Evolutionary conservation across 1,140 invertebrate genomes (phyloP), one percentile per base, ranked within the genome.

Genomic region (Glossosoma conforme): DNA sequence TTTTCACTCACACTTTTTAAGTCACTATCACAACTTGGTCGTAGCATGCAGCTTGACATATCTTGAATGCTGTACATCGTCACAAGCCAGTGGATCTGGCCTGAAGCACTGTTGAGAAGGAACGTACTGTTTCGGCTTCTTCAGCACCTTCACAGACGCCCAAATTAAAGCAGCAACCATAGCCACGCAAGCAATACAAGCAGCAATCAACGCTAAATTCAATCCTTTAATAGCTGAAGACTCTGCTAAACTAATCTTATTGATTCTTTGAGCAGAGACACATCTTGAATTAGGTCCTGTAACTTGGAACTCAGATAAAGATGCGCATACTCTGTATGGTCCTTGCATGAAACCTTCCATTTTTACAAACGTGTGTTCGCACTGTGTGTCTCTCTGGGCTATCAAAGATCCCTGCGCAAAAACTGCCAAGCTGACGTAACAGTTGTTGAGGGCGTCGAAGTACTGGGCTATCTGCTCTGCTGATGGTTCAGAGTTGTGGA

Each of bases 31-130:
- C 38, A 78, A 66, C 65, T 80, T 79, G 19, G 79, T 80, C 17
- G 79, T 81, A 6, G 78, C 79, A 51, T 79, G 79, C 44, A 81
- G 60, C 70, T 80, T 80, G 2, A 80, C 77, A 53, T 81, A 81
- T 64, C 73, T 72, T 15, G 77, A 73, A 58, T 72, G 68, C 41
- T 73, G 66, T 64, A 74, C 44, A 52, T 77, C 61, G 68, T 70
- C 48, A 66, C 76, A 59, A 55, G 67, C 55, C 60, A 68, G 67
- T 2, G 74, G 71, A 22, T 74, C 70, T 20, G 72, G 71, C 32
- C 77, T 66, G 55, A 79, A 80, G 58, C 77, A 80, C 58, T 78
- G 74, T 52, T 79, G 77, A 0, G 67, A 44, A 15, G 67, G 44
- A 25, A 37, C 65, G 61, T 69, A 68, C 2, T 66, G 70, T 46